phyloP scores from a whole-genome alignment of 2,888 invertebrate genomes.

The Dastarcus helophoroides region DNA sequence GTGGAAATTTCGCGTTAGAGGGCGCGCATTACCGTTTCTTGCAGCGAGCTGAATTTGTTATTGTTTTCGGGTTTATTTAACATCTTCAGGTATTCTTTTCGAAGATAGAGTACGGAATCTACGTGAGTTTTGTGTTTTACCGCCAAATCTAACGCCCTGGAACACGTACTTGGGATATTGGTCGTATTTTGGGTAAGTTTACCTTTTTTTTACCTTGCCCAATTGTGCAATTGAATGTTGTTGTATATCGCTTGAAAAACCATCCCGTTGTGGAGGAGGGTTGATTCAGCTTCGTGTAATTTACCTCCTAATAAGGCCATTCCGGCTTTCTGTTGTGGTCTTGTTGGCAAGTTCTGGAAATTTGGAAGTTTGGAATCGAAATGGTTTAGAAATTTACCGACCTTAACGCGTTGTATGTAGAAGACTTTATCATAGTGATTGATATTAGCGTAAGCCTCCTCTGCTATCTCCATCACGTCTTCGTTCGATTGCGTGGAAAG shows the following conservation, averaged over 20 bases:
- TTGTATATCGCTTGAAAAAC: slow-evolving; percentile 59
- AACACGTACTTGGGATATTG: neutral
- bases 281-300: slow-evolving; percentile 57
- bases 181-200: no score
- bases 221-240: slow-evolving; percentile 59
- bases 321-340: slow-evolving; percentile 51
- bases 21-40: slow-evolving; percentile 31
- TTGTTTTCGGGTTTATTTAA: slow-evolving; percentile 47
- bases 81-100: slow-evolving; percentile 50
- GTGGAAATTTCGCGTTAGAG: slow-evolving; percentile 1
- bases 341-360: slow-evolving; percentile 39
- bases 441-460: slow-evolving; percentile 91
- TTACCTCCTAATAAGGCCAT: slow-evolving; percentile 58
- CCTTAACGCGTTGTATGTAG: slow-evolving; percentile 73
- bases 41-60: slow-evolving; percentile 40
- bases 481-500: slow-evolving; percentile 77
- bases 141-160: slow-evolving; percentile 62
- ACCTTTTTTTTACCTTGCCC: slow-evolving; percentile 48
- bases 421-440: slow-evolving; percentile 76
- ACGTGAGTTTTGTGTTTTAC: slow-evolving; percentile 60
- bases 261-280: slow-evolving; percentile 55
- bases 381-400: slow-evolving; percentile 25
- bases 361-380: neutral
- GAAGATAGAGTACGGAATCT: slow-evolving; percentile 58
- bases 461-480: slow-evolving; percentile 67